These are phyloP conservation scores for Pterocles burchelli DNA, from an alignment of 2,113 vertebrate species.

Conservation along the genomic window DNA sequence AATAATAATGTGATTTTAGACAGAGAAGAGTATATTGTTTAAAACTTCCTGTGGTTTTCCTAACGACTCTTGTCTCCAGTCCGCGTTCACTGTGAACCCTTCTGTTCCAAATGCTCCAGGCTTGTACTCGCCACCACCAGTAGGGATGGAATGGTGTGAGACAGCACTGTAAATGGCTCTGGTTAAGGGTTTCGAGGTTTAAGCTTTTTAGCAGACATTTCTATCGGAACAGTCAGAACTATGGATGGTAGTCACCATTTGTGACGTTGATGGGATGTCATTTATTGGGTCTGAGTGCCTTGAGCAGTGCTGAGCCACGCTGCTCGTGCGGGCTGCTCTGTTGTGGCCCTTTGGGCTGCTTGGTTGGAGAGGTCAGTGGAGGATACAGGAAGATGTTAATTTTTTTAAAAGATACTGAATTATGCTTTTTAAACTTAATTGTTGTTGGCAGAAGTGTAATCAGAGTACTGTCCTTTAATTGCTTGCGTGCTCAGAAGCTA, in stretches of 20 bases:
- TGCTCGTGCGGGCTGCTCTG: not conserved
- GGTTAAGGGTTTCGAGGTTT: not conserved
- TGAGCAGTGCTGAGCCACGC: not conserved
- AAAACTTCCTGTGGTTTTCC: not conserved
- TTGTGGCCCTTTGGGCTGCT: not conserved
- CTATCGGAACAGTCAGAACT: not conserved
- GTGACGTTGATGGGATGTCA: not conserved
- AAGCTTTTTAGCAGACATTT: not conserved
- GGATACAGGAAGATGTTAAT: not conserved
- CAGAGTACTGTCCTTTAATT: not conserved
- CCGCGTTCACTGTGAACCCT: not conserved
- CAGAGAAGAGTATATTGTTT: not conserved
- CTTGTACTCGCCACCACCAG: not conserved
- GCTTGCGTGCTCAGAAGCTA: not conserved
- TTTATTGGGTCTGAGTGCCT: not conserved
- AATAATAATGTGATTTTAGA: not conserved
- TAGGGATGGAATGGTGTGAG: not conserved
- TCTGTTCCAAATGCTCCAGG: not conserved
- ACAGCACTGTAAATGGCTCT: not conserved
- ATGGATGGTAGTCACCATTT: not conserved
- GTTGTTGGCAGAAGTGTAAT: constrained; percentile 9
- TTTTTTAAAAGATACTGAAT: not conserved
- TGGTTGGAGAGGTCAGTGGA: not conserved
- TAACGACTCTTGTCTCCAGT: not conserved
- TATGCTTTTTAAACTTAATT: not conserved